Percentiles rank a stretch among this genome's conserved stretches.
These are phyloP conservation scores for Melanerpes formicivorus DNA, from an alignment of 2,113 vertebrate genomes.

Conservation along the genomic window DNA sequence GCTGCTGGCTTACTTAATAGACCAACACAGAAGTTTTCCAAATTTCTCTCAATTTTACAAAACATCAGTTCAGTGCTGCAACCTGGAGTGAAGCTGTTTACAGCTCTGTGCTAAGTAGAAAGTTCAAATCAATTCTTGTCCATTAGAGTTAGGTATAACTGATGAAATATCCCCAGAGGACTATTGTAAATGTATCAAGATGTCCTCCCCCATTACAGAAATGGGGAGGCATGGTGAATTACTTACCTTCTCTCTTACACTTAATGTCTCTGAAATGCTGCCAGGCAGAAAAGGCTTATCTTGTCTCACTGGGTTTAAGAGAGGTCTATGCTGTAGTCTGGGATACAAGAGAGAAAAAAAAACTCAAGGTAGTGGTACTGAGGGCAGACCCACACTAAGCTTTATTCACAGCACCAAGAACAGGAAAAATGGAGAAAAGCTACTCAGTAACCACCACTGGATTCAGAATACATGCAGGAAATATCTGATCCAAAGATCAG, in stretches of 20 bases:
- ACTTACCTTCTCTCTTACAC: slow-evolving; percentile 84
- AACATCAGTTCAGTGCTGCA: slow-evolving; percentile 71
- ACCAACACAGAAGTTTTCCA: slow-evolving; percentile 70
- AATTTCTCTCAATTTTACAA: slow-evolving; percentile 82
- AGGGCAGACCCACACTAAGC: background rate
- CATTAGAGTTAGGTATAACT: slow-evolving; percentile 88
- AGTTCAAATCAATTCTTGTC: slow-evolving; percentile 88
- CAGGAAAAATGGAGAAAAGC: background rate
- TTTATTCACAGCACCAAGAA: background rate
- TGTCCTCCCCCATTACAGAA: slow-evolving; percentile 84
- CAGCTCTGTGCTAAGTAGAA: slow-evolving; percentile 82
- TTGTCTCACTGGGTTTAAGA: slow-evolving; percentile 70
- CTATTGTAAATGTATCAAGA: slow-evolving; percentile 83
- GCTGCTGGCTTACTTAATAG: slow-evolving; percentile 61
- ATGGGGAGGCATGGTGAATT: slow-evolving; percentile 80
- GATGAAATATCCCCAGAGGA: slow-evolving; percentile 86
- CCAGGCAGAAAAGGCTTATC: slow-evolving; percentile 78
- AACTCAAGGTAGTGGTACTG: background rate
- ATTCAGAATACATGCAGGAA: slow-evolving; percentile 40
- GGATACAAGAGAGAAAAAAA: slow-evolving; percentile 1
- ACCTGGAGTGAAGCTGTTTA: slow-evolving; percentile 81
- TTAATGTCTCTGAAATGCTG: slow-evolving; percentile 81
- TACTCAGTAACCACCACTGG: background rate
- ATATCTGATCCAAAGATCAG: slow-evolving; percentile 42
- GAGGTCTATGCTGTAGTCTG: slow-evolving; percentile 64